Evolutionary conservation across 1,140 invertebrate genomes (phyloP).

Genomic region (Hyphantria cunea): DNA sequence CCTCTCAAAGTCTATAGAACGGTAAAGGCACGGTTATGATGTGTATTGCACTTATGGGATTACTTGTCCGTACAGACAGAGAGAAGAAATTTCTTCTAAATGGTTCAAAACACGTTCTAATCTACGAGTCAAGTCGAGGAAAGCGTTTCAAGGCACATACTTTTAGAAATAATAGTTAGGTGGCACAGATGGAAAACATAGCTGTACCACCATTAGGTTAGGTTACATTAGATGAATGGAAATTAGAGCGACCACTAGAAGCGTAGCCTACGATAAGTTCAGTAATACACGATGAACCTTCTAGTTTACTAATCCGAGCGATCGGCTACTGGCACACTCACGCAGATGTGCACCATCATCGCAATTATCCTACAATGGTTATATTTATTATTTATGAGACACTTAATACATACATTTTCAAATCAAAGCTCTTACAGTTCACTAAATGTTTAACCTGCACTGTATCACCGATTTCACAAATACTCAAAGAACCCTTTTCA

Average conservation of each 20-base stretch:
- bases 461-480: constrained; percentile 52
- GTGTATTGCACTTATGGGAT: constrained; percentile 78
- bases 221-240: constrained; percentile 54
- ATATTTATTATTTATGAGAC: constrained; percentile 28
- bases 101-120: constrained; percentile 76
- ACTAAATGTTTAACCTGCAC: constrained; percentile 54
- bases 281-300: constrained; percentile 39
- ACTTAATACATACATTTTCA: constrained; percentile 52
- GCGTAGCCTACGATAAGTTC: constrained; percentile 62
- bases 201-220: constrained; percentile 52
- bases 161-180: constrained; percentile 77
- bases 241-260: constrained; percentile 72
- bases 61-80: constrained; percentile 71
- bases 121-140: constrained; percentile 74
- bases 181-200: constrained; percentile 52
- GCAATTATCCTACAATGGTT: constrained; percentile 25
- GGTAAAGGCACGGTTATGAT: constrained; percentile 81
- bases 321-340: constrained; percentile 26
- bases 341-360: constrained; percentile 19
- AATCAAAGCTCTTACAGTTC: constrained; percentile 69
- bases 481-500: constrained; percentile 42
- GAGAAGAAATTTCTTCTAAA: constrained; percentile 74
- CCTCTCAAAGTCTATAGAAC: constrained; percentile 79
- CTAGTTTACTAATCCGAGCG: constrained; percentile 42
- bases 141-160: constrained; percentile 81